These are phyloP conservation scores for Uromys caudimaculatus DNA, from an alignment of 2,797 vertebrate genomes.

Conservation along the genomic window DNA sequence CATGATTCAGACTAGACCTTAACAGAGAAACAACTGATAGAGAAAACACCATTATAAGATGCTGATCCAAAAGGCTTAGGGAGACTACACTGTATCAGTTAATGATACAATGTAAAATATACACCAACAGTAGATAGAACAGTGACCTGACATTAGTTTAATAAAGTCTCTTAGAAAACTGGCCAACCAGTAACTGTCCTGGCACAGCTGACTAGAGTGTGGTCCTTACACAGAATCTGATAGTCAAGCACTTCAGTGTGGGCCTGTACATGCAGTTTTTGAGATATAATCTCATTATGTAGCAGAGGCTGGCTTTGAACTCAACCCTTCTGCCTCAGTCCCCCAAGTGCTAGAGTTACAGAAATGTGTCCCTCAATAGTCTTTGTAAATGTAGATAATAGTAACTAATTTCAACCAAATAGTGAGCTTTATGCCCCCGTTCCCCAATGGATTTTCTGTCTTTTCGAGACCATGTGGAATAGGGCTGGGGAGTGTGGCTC, in stretches of 20 bases:
- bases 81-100: background rate
- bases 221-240: background rate
- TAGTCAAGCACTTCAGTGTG: background rate
- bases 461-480: background rate
- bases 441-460: background rate
- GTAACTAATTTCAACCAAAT: background rate
- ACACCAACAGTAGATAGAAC: background rate
- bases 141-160: background rate
- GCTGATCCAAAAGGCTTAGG: background rate
- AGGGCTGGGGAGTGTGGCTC: background rate
- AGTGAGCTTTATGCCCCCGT: background rate
- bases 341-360: background rate
- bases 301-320: background rate
- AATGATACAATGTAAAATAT: background rate
- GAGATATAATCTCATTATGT: background rate
- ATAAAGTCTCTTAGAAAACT: constrained; percentile 1
- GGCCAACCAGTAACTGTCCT: background rate
- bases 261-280: background rate
- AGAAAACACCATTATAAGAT: background rate
- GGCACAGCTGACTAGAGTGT: background rate
- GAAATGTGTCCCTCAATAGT: background rate
- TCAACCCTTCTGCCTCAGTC: background rate
- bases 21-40: background rate
- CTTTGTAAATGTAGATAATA: background rate
- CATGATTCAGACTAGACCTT: background rate